A percentile compares a stretch with the other conserved stretches of the same genome.
These are phyloP conservation scores for Eumeta japonica DNA, from an alignment of 1,140 invertebrate species.

Conservation along the genomic window DNA sequence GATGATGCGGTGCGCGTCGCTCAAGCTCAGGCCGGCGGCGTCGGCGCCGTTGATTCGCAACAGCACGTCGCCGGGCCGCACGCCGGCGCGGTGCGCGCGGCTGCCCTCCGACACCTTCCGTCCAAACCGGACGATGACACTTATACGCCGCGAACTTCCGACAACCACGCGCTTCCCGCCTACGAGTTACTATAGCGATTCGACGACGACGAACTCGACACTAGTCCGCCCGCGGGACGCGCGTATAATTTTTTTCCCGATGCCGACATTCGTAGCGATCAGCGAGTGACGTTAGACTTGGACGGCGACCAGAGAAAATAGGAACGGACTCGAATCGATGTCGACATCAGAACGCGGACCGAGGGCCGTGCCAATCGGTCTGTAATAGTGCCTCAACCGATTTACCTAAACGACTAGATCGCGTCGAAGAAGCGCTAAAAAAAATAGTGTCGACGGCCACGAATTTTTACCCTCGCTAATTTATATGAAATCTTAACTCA, in stretches of 20 bases:
- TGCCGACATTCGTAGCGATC: neutral
- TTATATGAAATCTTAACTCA: too few relatives aligned
- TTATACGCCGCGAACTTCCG: neutral
- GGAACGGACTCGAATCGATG: too few relatives aligned
- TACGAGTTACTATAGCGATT: neutral
- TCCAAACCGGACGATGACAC: too few relatives aligned
- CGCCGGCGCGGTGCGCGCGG: constrained; percentile 77
- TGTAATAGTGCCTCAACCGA: too few relatives aligned
- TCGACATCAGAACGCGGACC: too few relatives aligned
- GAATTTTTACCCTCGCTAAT: too few relatives aligned
- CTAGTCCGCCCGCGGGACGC: neutral
- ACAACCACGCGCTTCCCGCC: neutral
- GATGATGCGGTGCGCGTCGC: constrained; percentile 81
- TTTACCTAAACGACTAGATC: too few relatives aligned
- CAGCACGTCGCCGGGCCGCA: constrained; percentile 79
- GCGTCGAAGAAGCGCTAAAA: too few relatives aligned
- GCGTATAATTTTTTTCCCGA: neutral
- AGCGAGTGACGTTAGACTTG: neutral
- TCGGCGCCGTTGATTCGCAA: constrained; percentile 73
- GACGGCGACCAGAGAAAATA: neutral
- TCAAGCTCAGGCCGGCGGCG: constrained; percentile 68
- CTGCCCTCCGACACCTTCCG: constrained; percentile 74
- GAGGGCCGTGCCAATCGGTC: too few relatives aligned
- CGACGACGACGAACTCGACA: neutral
- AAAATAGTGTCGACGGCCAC: too few relatives aligned